Conservation (phyloP, 2,797 vertebrate species). For the Anisognathus igniventris region DNA sequence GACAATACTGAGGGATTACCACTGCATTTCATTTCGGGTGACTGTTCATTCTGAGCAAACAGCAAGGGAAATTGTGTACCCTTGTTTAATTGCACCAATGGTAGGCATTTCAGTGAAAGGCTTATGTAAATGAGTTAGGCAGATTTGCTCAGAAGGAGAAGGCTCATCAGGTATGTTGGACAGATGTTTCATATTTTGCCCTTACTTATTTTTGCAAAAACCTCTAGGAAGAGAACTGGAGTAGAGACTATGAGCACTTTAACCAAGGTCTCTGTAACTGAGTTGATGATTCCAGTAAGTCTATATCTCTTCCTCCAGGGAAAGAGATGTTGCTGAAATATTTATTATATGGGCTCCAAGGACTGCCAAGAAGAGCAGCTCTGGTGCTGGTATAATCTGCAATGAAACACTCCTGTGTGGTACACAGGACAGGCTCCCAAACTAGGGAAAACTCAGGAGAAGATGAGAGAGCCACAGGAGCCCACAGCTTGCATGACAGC, state of each 20-base stretch:
- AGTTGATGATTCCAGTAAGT: background rate
- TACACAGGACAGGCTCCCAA: background rate
- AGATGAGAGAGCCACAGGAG: background rate
- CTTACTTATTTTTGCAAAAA: background rate
- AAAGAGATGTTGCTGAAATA: background rate
- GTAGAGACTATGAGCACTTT: background rate
- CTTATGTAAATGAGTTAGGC: background rate
- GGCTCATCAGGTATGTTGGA: background rate
- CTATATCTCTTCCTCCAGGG: background rate
- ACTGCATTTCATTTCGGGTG: background rate
- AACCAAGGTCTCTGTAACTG: background rate
- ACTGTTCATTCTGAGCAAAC: background rate
- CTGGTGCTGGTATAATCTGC: accelerated
- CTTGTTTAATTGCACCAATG: background rate
- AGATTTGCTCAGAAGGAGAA: background rate
- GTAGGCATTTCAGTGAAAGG: background rate
- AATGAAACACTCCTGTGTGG: background rate
- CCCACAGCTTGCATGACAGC: background rate
- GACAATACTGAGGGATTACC: background rate
- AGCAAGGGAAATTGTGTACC: background rate
- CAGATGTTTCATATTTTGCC: background rate
- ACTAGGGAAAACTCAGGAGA: background rate
- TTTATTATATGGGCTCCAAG: background rate
- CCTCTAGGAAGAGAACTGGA: background rate
- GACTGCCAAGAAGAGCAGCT: background rate